Base-by-base conservation (phyloP, 2,888 invertebrate genomes). In the Rutpela maculata region DNA sequence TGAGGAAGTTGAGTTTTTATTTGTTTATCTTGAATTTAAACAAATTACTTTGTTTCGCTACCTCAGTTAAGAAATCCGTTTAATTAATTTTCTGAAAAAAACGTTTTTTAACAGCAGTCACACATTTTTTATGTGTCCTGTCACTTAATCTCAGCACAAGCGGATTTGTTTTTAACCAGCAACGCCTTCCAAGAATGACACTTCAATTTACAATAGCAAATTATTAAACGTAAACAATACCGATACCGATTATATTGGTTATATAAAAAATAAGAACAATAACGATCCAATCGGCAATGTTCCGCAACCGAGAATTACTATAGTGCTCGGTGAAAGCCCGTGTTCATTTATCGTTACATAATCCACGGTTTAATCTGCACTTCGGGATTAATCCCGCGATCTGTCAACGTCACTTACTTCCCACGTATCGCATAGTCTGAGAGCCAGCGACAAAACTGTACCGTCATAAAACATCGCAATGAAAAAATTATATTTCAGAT, bases 251-350 rank as follows among this genome's bases (percentile, higher is more conserved):
- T 55, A 59, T 50, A 59, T 17, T 69, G 18, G 35, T 70, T 19
- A 19, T 55, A 62, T 62, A 62, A 63, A 43, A 77, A 79, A 77
- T 63, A 75, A 43, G 70, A 78, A 76, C 77, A 80, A 78, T 78
- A 74, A 73, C 67, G 74, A 76, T 76, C 74, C 56, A 59, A 74
- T 73, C 77, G 75, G 65, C 74, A 70, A 38, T 77, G 81, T 83
- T 83, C 80, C 78, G 80, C 80, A 76, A 79, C 66, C 19, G 69
- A 76, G 75, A 69, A 73, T 63, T 69, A 71, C 73, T 72, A 57
- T 78, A 76, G 66, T 72, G 69, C 76, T 65, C 56, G 57, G 76
- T 78, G 81, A 81, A 79, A 81, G 79, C 73, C 65, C 69, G 31
- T 63, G 43, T 22, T 59, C n/a, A 10, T 59, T 59, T 50, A n/a